phyloP scores from a whole-genome alignment of 2,113 vertebrate species.

The Cyanistes caeruleus region DNA sequence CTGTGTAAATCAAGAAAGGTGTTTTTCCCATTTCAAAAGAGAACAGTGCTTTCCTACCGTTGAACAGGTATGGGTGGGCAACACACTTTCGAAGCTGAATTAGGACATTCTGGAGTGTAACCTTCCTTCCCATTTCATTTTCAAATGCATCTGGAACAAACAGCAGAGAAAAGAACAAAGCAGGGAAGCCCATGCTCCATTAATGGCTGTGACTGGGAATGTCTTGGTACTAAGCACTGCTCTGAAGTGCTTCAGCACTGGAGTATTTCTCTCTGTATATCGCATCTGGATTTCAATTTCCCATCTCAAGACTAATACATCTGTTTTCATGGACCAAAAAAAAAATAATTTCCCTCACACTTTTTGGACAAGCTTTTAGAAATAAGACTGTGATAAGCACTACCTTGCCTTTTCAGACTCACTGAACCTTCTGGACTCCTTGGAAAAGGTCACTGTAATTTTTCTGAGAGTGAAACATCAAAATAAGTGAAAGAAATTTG shows the following conservation, averaged over 20 bases:
- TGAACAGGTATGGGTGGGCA: slow-evolving; percentile 89
- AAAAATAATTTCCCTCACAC: background rate
- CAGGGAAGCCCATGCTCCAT: background rate
- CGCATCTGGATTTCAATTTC: background rate
- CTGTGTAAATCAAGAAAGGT: background rate
- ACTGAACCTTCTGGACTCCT: background rate
- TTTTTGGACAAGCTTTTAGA: background rate
- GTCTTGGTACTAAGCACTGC: background rate
- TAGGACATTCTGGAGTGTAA: slow-evolving; percentile 86
- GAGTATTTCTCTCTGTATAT: background rate
- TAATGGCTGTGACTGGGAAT: background rate
- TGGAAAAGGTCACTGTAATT: background rate
- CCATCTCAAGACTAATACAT: background rate
- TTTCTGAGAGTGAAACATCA: background rate
- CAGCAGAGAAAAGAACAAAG: background rate
- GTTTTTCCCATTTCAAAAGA: background rate
- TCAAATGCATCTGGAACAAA: slow-evolving; percentile 85
- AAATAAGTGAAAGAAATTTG: background rate
- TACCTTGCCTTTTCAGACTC: background rate
- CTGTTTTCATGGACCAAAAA: background rate
- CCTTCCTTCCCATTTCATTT: slow-evolving; percentile 78
- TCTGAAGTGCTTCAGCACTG: background rate
- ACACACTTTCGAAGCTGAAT: slow-evolving; percentile 94
- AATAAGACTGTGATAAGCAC: background rate
- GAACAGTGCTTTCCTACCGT: slow-evolving; percentile 75